Evolutionary conservation across 2,797 vertebrate genomes (phyloP), one percentile per base, ranked within the genome.

Genomic region (Loris lydekkerianus): DNA sequence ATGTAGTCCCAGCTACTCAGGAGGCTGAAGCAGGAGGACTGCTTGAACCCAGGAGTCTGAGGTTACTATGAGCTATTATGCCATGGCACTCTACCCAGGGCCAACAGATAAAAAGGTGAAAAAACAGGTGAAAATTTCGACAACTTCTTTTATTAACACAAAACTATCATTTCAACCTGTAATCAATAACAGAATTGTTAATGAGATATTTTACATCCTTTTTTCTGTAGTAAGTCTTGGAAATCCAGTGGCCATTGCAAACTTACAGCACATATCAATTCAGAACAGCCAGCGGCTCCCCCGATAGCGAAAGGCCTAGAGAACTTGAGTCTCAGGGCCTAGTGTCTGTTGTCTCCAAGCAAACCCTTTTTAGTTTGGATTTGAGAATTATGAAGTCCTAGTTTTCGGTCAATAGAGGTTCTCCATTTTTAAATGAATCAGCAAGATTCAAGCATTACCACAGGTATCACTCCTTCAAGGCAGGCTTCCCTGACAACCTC

Each of bases 281-380:
- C 10, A 46, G 46, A 37, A 15, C 21, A 37, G 63, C 61, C 34
- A 49, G 2, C 10, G 20, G 10, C 23, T 37, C 49, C 37, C 5
- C 0, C 0, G 15, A 25, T 2, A 0, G 11, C 0, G 0, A 1
- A 10, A 40, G 40, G 40, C 18, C 83, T 27, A 8, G 0, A 21
- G n/a, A 7, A 49, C 14, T 2, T 25, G 49, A 23, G n/a, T 73
- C 40, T 75, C 81, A 5, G 18, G n/a, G 27, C 69, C 86, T 43
- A 65, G 14, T 2, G 34, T n/a, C 40, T 77, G 56, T 18, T 53
- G 56, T 72, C 61, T 72, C 84, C 61, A 72, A 63, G 34, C 3
- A 61, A 10, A 43, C 77, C 10, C 93, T 96, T 87, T 76, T 60
- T 13, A 34, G 60, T 49, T 0, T 85, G n/a, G 53, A 75, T 65